Conservation (phyloP, 2,888 invertebrate species). For the Myathropa florea region DNA sequence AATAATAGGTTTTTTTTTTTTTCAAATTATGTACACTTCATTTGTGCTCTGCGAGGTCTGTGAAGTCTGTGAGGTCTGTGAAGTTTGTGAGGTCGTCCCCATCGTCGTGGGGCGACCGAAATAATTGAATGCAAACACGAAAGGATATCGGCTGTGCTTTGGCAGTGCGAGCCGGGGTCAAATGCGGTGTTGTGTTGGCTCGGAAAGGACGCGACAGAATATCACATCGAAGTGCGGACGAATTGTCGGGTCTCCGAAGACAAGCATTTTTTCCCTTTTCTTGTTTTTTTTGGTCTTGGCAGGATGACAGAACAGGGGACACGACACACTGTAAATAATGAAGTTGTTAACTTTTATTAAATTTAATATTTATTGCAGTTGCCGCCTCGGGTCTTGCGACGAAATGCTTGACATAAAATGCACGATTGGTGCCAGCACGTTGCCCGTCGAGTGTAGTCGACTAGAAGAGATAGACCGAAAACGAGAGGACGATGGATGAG, state of each 20-base stretch:
- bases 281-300: neutral
- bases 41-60: neutral
- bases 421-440: slow-evolving; percentile 53
- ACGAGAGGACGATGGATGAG: neutral
- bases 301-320: slow-evolving; percentile 6
- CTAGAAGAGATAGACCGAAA: neutral
- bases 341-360: slow-evolving; percentile 60
- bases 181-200: neutral
- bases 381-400: neutral
- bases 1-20: neutral
- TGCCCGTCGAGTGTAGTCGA: neutral
- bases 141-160: neutral
- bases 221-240: neutral
- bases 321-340: slow-evolving; percentile 43
- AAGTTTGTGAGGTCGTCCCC: neutral
- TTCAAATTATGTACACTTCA: slow-evolving; percentile 34
- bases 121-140: slow-evolving; percentile 2
- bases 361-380: slow-evolving; percentile 60
- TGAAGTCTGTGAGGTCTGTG: neutral
- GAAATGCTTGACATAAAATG: slow-evolving; percentile 55
- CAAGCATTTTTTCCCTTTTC: neutral
- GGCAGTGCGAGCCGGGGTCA: neutral
- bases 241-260: neutral
- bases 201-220: neutral
- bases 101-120: neutral